Conservation (phyloP, 2,113 vertebrate genomes). For the Ceratotherium simum region DNA sequence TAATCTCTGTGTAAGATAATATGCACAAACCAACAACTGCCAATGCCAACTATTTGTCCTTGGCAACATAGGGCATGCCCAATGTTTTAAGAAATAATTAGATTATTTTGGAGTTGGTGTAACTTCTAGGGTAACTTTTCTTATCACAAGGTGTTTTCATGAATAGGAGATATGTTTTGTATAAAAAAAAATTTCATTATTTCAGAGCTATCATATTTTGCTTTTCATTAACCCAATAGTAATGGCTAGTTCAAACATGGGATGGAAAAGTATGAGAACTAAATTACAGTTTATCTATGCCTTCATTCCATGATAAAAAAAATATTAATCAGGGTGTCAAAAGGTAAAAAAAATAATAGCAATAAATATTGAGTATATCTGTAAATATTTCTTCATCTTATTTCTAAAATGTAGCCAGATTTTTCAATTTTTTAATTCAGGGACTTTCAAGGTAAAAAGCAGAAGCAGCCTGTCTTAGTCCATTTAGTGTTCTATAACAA, state of each 20-base stretch:
- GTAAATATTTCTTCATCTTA: background rate
- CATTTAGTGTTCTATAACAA: background rate
- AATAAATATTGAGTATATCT: background rate
- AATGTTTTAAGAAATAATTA: background rate
- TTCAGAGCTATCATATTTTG: background rate
- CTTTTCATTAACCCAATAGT: background rate
- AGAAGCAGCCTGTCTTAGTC: background rate
- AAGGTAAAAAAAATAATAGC: too few relatives aligned
- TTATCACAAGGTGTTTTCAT: background rate
- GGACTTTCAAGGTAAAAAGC: background rate
- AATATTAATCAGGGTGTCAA: background rate
- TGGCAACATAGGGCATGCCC: background rate
- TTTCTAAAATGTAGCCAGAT: background rate
- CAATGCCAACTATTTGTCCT: background rate
- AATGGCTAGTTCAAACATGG: background rate
- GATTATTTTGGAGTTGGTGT: background rate
- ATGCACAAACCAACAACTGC: background rate
- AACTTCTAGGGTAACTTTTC: background rate
- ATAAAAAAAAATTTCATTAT: background rate
- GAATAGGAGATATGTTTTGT: background rate
- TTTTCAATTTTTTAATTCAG: background rate
- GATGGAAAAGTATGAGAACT: background rate
- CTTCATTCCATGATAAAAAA: background rate
- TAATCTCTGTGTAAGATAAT: background rate
- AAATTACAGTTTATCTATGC: background rate